Evolutionary conservation across 2,888 invertebrate species (phyloP).

Genomic region (Exocentrus adspersus): DNA sequence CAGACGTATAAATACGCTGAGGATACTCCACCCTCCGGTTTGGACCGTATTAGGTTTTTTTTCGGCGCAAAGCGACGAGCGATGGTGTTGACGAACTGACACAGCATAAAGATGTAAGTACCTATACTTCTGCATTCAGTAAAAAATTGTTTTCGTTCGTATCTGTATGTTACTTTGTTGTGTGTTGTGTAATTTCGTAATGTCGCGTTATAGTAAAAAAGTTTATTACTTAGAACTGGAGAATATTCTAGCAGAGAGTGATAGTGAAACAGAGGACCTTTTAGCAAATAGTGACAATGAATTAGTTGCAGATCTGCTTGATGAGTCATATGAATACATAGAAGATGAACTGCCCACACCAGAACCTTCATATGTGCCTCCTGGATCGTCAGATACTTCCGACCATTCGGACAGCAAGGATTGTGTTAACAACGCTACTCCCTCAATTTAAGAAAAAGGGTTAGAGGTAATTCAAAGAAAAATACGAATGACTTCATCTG

Average conservation of each 20-base stretch:
- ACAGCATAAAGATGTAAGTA: too few relatives aligned
- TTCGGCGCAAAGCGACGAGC: not conserved
- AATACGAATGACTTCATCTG: not conserved
- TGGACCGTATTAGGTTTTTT: not conserved
- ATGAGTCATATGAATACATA: not conserved
- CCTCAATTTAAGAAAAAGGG: not conserved
- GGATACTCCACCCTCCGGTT: not conserved
- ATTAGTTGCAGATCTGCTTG: not conserved
- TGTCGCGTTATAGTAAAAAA: too few relatives aligned
- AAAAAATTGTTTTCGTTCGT: too few relatives aligned
- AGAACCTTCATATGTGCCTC: not conserved
- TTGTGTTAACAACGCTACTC: not conserved
- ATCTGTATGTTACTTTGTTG: too few relatives aligned
- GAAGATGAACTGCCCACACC: not conserved
- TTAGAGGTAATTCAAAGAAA: not conserved
- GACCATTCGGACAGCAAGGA: not conserved
- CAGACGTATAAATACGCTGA: not conserved
- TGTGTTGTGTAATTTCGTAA: too few relatives aligned
- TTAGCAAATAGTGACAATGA: not conserved
- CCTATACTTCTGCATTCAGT: too few relatives aligned
- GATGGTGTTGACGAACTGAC: too few relatives aligned
- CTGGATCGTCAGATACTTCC: not conserved
- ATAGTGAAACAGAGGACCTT: not conserved
- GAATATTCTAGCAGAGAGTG: too few relatives aligned
- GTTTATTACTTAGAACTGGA: too few relatives aligned